These are phyloP conservation scores for Rhegmatorhina hoffmannsi DNA, from an alignment of 2,113 vertebrate genomes.

Conservation along the genomic window DNA sequence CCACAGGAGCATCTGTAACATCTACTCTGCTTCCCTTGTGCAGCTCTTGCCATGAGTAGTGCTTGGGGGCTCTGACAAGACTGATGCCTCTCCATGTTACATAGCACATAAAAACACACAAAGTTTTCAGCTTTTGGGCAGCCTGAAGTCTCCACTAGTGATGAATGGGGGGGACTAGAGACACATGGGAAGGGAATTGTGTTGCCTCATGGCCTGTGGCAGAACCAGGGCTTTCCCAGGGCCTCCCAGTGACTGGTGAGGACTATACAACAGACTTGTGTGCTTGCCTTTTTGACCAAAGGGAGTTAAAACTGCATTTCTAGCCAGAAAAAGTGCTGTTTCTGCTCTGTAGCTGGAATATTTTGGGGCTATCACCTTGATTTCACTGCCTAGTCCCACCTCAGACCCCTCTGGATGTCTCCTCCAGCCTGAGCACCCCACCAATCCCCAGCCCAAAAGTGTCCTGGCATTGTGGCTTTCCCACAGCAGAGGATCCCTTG, in stretches of 20 bases:
- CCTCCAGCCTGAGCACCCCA: neutral
- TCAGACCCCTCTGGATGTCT: neutral
- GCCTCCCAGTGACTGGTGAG: neutral
- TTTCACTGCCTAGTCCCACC: neutral
- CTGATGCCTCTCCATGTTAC: neutral
- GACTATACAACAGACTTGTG: neutral
- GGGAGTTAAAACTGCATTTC: neutral
- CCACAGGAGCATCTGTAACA: neutral
- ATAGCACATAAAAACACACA: neutral
- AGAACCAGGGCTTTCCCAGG: neutral
- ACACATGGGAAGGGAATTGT: rapidly evolving
- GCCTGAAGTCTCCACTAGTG: neutral
- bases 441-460: neutral
- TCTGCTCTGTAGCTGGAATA: neutral
- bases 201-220: neutral
- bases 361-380: neutral
- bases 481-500: neutral
- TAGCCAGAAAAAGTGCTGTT: neutral
- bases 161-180: neutral
- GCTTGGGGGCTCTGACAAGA: neutral
- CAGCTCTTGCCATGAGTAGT: neutral
- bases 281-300: neutral
- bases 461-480: neutral
- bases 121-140: neutral
- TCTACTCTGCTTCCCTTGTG: rapidly evolving